phyloP scores from a whole-genome alignment of 2,888 invertebrate species.

The Lamellibrachia satsuma region DNA sequence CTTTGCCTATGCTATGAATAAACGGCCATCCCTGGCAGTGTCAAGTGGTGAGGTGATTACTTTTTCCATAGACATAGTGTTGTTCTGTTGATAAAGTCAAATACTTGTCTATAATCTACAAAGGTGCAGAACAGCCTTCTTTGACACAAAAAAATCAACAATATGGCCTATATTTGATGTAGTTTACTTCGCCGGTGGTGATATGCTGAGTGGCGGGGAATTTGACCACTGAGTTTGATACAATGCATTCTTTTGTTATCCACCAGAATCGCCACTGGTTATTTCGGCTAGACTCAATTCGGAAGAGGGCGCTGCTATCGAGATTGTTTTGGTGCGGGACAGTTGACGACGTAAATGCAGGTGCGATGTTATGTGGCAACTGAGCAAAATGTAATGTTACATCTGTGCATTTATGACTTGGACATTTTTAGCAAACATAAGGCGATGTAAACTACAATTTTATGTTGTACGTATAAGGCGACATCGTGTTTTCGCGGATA shows the following conservation, averaged over 20 bases:
- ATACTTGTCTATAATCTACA: no score
- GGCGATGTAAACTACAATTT: not conserved
- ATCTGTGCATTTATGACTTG: not conserved
- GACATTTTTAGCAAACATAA: not conserved
- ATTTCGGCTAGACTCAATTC: not conserved
- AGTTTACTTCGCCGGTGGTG: no score
- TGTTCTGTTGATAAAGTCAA: no score
- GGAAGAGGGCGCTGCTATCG: not conserved
- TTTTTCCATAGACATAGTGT: no score
- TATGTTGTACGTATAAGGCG: not conserved
- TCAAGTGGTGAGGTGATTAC: no score
- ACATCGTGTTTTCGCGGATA: not conserved
- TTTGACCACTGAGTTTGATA: no score
- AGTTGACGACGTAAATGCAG: constrained; percentile 14
- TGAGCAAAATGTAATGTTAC: not conserved
- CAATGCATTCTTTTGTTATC: not conserved
- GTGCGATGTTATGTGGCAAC: constrained; percentile 4
- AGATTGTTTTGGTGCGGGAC: not conserved
- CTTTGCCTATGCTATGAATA: no score
- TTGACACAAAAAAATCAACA: no score
- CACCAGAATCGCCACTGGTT: not conserved
- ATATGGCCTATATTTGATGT: no score
- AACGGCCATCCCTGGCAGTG: no score
- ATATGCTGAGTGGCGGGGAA: no score
- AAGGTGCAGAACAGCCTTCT: no score